A percentile compares a stretch with the other conserved stretches of the same genome.
phyloP scores from a whole-genome alignment of 2,113 vertebrate species.

The Tamias sibiricus region DNA sequence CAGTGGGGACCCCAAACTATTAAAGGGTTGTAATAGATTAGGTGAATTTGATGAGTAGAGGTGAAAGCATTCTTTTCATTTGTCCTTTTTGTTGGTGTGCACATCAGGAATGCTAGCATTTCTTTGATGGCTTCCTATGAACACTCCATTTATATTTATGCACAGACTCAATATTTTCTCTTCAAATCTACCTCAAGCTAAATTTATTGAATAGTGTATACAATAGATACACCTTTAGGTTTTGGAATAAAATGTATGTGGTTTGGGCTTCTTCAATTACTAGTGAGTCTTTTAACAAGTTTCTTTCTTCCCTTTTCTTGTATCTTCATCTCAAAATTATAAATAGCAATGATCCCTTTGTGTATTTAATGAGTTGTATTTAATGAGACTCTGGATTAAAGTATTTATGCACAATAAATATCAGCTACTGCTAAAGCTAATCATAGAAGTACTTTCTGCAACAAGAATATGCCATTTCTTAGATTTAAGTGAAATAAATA shows the following conservation, averaged over 20 bases:
- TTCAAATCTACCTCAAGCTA: not conserved
- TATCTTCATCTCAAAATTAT: conserved; percentile 27
- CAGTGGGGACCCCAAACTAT: not conserved
- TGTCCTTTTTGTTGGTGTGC: not conserved
- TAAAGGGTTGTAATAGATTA: conserved; percentile 1
- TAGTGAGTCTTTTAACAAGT: not conserved
- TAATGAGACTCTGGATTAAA: conserved; percentile 61
- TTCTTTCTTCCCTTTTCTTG: conserved; percentile 34
- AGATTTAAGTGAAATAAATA: conserved; percentile 55
- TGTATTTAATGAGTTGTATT: conserved; percentile 50
- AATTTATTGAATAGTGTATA: not conserved
- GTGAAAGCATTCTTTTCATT: not conserved
- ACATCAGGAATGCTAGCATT: not conserved
- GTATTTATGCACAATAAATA: conserved; percentile 39
- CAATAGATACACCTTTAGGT: not conserved
- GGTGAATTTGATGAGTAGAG: not conserved
- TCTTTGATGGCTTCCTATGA: not conserved
- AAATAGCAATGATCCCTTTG: conserved; percentile 46
- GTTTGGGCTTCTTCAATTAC: not conserved
- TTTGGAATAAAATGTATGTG: not conserved
- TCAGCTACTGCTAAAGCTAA: not conserved
- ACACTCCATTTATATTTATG: not conserved
- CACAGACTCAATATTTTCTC: not conserved
- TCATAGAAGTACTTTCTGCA: conserved; percentile 1
- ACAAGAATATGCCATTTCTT: conserved; percentile 7